Conservation (phyloP, 1,140 invertebrate species). For the Drosophila sulfurigaster region DNA sequence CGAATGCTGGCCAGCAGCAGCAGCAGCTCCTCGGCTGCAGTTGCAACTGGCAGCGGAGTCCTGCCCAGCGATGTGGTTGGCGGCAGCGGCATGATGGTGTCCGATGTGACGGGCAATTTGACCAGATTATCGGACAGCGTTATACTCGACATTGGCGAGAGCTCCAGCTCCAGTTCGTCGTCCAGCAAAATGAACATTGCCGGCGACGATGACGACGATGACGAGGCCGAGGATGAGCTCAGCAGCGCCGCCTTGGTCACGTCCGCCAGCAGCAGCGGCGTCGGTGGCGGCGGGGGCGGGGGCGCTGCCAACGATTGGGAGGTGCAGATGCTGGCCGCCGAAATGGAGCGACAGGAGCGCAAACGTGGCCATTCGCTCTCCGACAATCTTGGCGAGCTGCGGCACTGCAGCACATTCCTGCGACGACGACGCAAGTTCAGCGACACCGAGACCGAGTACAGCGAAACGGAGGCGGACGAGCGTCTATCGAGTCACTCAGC, state of each 20-base stretch:
- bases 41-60: not conserved
- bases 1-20: constrained; percentile 9
- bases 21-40: constrained; percentile 9
- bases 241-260: constrained; percentile 33
- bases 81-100: constrained; percentile 51
- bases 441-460: constrained; percentile 79
- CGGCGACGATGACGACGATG: constrained; percentile 67
- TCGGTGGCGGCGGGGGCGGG: not conserved
- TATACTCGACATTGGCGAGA: constrained; percentile 82
- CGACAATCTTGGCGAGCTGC: constrained; percentile 67
- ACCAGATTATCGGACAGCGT: constrained; percentile 71
- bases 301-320: constrained; percentile 88
- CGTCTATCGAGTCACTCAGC: constrained; percentile 25
- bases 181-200: constrained; percentile 70
- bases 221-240: constrained; percentile 43
- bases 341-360: constrained; percentile 88
- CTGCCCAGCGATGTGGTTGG: not conserved
- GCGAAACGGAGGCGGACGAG: constrained; percentile 73
- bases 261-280: constrained; percentile 1
- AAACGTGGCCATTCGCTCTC: constrained; percentile 71
- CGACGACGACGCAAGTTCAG: constrained; percentile 76
- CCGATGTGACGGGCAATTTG: constrained; percentile 75
- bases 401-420: constrained; percentile 66
- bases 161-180: constrained; percentile 76
- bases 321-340: constrained; percentile 90